Evolutionary conservation across 2,113 vertebrate genomes (phyloP).

Genomic region (Ceyx margarethae): DNA sequence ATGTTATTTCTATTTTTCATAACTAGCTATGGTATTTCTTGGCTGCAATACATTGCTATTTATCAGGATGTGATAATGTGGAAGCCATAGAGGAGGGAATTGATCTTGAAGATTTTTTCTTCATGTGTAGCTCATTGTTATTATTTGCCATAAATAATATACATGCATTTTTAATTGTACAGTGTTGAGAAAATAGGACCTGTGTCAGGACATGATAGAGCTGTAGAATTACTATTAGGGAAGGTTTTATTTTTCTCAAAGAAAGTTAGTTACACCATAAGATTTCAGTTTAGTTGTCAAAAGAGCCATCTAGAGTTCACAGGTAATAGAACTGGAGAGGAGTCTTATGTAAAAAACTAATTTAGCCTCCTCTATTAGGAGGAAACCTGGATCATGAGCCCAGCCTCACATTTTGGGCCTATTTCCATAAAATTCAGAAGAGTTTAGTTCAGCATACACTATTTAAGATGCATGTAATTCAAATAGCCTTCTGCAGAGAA

Average conservation of each 20-base stretch:
- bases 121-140: constrained; percentile 54
- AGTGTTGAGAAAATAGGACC: constrained; percentile 37
- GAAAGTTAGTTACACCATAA: constrained; percentile 10
- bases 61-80: constrained; percentile 6
- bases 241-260: constrained; percentile 48
- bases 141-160: constrained; percentile 55
- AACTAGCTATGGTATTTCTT: neutral
- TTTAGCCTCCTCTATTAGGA: neutral
- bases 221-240: neutral
- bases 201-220: constrained; percentile 14
- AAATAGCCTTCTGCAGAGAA: constrained; percentile 66
- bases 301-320: constrained; percentile 61
- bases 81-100: neutral
- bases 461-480: constrained; percentile 74
- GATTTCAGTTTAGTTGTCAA: constrained; percentile 59
- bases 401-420: neutral
- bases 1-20: too few species aligned
- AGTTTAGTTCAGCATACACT: constrained; percentile 56
- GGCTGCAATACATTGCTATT: neutral
- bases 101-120: constrained; percentile 53
- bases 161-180: constrained; percentile 53
- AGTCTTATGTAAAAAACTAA: neutral
- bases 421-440: constrained; percentile 45
- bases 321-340: constrained; percentile 32
- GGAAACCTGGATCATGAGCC: neutral